Evolutionary conservation across 2,113 vertebrate species (phyloP).

Genomic region (Marcusenius ussheri): DNA sequence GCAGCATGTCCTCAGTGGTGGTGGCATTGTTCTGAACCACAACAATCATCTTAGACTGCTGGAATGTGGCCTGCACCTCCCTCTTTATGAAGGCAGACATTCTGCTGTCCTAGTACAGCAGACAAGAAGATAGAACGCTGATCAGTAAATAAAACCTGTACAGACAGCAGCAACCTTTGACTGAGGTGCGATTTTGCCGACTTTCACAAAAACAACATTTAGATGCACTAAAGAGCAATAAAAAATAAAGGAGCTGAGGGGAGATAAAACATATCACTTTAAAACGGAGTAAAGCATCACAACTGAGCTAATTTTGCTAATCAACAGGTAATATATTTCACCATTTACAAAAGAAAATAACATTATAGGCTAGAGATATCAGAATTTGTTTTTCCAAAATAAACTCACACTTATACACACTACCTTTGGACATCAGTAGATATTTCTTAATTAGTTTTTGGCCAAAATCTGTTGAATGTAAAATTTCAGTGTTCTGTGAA

Average conservation of each 20-base stretch:
- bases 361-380: not conserved
- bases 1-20: conserved; percentile 59
- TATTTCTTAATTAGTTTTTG: not conserved
- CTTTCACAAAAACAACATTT: not conserved
- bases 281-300: not conserved
- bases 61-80: conserved; percentile 59
- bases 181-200: not conserved
- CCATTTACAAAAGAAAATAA: not conserved
- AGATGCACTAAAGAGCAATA: not conserved
- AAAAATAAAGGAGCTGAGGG: not conserved
- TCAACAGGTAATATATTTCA: not conserved
- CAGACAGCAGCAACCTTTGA: not conserved
- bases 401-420: not conserved
- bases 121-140: not conserved
- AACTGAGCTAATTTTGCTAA: not conserved
- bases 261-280: not conserved
- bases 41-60: conserved; percentile 70
- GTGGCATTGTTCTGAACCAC: conserved; percentile 72
- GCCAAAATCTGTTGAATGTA: not conserved
- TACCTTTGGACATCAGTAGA: not conserved
- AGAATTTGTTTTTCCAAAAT: not conserved
- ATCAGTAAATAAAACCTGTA: not conserved
- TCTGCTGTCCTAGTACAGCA: conserved; percentile 54
- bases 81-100: conserved; percentile 52
- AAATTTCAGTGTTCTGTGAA: not conserved